phyloP scores from a whole-genome alignment of 2,113 vertebrate genomes.

The Engystomops pustulosus region DNA sequence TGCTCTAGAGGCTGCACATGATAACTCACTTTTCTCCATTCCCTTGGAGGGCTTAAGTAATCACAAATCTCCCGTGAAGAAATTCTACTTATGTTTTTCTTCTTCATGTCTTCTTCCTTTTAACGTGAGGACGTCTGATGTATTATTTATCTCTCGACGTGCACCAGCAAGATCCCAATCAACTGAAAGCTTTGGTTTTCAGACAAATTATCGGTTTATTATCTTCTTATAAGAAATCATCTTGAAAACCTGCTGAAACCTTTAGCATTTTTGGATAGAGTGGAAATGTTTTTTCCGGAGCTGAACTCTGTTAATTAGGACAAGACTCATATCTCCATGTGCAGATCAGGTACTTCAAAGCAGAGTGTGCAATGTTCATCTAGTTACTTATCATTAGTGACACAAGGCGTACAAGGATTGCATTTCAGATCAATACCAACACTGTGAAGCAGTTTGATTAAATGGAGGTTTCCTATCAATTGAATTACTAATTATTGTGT shows the following conservation, averaged over 20 bases:
- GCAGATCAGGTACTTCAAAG: conserved; percentile 45
- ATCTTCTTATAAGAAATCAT: conserved; percentile 38
- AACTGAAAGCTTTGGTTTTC: conserved; percentile 47
- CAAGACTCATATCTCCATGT: conserved; percentile 27
- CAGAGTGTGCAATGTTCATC: neutral
- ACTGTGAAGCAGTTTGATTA: conserved; percentile 22
- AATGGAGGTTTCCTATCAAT: conserved; percentile 27
- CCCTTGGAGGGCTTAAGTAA: conserved; percentile 40
- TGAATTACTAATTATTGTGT: conserved; percentile 43
- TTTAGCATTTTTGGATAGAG: conserved; percentile 34
- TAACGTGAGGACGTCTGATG: conserved; percentile 50
- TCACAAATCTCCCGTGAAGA: conserved; percentile 45
- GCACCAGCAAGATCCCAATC: conserved; percentile 37
- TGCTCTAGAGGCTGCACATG: conserved; percentile 7
- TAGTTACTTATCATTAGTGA: conserved; percentile 42
- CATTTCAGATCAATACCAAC: conserved; percentile 45
- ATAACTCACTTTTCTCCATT: conserved; percentile 48
- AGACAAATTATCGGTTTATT: conserved; percentile 55
- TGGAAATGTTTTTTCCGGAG: conserved; percentile 15
- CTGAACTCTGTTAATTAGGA: conserved; percentile 48
- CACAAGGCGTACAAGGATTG: conserved; percentile 38
- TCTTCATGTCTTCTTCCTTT: conserved; percentile 52
- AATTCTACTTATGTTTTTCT: conserved; percentile 46
- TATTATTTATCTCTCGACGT: conserved; percentile 51
- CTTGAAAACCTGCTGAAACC: conserved; percentile 47